These are phyloP conservation scores for Rhizoglyphus robini DNA, from an alignment of 1,140 invertebrate species.

Conservation along the genomic window DNA sequence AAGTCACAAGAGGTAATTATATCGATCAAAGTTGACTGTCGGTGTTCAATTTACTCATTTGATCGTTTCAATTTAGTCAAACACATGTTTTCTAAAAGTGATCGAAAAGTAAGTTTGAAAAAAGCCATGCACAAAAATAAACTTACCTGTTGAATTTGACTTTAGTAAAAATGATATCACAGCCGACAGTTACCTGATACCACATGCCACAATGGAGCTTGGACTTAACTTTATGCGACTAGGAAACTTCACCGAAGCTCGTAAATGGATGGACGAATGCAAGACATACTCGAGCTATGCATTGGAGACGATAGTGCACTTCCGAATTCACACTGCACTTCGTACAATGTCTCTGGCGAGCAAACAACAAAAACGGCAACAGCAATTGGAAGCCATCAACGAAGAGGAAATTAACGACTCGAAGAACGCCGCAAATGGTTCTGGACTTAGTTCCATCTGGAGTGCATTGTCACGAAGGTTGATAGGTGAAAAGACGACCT, in stretches of 20 bases:
- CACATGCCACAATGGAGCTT: constrained; percentile 72
- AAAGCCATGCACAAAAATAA: background rate
- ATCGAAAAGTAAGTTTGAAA: constrained; percentile 35
- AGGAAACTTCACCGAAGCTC: constrained; percentile 50
- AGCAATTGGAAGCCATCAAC: background rate
- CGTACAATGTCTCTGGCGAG: background rate
- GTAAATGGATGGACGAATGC: constrained; percentile 59
- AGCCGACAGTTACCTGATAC: constrained; percentile 68
- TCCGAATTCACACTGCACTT: constrained; percentile 21
- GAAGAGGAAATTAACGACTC: background rate
- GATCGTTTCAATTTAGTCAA: constrained; percentile 48
- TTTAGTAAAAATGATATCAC: constrained; percentile 58
- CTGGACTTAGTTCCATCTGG: background rate
- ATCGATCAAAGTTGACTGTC: background rate
- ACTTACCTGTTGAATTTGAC: constrained; percentile 14
- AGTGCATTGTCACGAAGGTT: background rate
- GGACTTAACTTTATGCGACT: constrained; percentile 57
- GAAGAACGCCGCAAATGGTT: background rate
- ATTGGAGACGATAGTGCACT: constrained; percentile 23
- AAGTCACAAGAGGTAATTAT: constrained; percentile 31
- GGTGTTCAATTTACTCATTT: background rate
- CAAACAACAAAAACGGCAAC: constrained; percentile 1
- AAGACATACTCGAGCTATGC: constrained; percentile 39
- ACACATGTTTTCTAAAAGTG: constrained; percentile 57
- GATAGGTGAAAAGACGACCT: background rate